Evolutionary conservation across 2,797 vertebrate species (phyloP).

Genomic region (Furcifer pardalis): DNA sequence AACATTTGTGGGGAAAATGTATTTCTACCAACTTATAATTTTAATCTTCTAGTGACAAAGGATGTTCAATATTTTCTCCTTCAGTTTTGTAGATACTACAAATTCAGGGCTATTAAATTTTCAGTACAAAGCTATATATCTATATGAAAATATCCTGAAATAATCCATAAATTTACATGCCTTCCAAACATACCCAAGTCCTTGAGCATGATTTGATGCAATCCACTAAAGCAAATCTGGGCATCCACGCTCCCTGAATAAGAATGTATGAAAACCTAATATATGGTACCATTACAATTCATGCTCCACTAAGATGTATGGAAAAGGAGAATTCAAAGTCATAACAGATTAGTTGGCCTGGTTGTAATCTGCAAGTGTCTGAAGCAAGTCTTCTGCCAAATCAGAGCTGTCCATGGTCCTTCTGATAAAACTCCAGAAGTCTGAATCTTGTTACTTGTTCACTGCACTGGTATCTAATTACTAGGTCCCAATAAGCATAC

Average conservation of each 20-base stretch:
- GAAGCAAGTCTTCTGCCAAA: neutral
- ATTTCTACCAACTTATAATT: neutral
- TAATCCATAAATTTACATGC: too few relatives aligned
- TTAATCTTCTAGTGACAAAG: neutral
- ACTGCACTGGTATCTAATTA: neutral
- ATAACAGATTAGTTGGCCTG: neutral
- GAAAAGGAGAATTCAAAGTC: neutral
- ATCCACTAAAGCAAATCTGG: neutral
- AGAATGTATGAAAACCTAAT: neutral
- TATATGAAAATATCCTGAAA: too few relatives aligned
- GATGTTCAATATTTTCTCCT: neutral
- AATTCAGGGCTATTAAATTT: too few relatives aligned
- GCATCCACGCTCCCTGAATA: neutral
- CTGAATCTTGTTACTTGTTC: neutral
- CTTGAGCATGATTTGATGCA: neutral
- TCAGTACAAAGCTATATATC: too few relatives aligned
- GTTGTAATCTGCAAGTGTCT: neutral
- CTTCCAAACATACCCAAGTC: neutral
- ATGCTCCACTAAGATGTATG: neutral
- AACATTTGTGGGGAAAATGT: too few relatives aligned
- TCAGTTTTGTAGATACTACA: neutral
- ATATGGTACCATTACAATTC: neutral
- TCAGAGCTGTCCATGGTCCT: conserved; percentile 12
- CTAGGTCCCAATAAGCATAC: neutral
- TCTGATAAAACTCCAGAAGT: neutral